Evolutionary conservation across 2,888 invertebrate genomes (phyloP), one percentile per base, ranked within the genome.

Genomic region (Sesamia inferens): DNA sequence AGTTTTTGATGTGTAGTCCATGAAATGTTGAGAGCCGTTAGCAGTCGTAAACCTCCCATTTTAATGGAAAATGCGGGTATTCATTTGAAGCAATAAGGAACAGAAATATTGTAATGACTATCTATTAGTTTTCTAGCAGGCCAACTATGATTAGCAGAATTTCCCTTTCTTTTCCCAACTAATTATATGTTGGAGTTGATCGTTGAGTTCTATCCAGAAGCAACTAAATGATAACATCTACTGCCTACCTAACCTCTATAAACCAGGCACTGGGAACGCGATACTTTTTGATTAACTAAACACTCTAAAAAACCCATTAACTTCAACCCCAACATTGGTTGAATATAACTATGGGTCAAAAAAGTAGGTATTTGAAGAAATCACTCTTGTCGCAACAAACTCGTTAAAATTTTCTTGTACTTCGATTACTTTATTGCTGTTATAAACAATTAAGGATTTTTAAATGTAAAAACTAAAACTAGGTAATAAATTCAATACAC

Each of bases 1-100:
- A 77, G 74, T 65, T 81, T 82, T 85, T 83, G 74, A 85, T 71
- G 85, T 79, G 62, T 74, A 59, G 66, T 72, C 64, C 48, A 57
- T 83, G 72, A 85, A 85, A 72, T 67, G 78, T 78, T 58, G 65
- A 82, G 63, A 68, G 64, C 57, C 39, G 70, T 85, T 76, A 76
- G 55, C 44, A 57, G 48, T 73, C 81, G 71, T 85, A 79, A 83
- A 81, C 24, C 66, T 65, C 24, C 68, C 44, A 68, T 75, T 84
- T 77, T 72, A 83, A 74, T 77, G 44, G 57, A 81, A 74, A 73
- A 74, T 70, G 55, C 59, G 13, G 54, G 68, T 70, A 73, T 68
- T 73, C 58, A 82, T 75, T 79, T 61, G n/a, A 48, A 68, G 67
- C 22, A 58, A 48, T 64, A 65, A 59, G 69, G 69, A 81, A 69